Evolutionary conservation across 2,888 invertebrate species (phyloP).

Genomic region (Limnephilus lunatus): DNA sequence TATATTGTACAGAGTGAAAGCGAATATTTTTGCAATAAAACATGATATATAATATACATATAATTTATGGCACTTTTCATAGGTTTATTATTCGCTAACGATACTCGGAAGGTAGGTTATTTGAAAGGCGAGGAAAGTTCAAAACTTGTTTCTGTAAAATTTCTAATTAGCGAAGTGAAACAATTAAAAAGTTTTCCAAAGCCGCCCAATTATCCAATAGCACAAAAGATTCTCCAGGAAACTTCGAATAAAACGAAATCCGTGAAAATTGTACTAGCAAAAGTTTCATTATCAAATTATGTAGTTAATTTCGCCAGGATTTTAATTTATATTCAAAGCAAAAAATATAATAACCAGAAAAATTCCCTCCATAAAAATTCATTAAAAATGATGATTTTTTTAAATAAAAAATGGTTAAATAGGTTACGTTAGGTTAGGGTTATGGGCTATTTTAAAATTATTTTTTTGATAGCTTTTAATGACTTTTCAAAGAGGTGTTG

Average conservation of each 20-base stretch:
- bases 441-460: too few species aligned
- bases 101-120: background rate
- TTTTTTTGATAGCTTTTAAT: too few species aligned
- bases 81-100: background rate
- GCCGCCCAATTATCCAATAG: background rate
- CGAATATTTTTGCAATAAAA: background rate
- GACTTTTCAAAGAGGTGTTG: too few species aligned
- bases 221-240: background rate
- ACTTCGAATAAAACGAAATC: background rate
- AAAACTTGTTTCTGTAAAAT: background rate
- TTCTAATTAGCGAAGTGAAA: background rate
- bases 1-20: background rate
- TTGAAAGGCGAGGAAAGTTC: background rate
- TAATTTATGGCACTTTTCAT: background rate
- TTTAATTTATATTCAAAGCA: background rate
- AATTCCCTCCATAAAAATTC: too few species aligned
- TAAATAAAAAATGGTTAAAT: too few species aligned
- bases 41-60: background rate
- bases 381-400: too few species aligned
- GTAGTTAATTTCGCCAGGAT: background rate
- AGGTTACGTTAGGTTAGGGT: too few species aligned
- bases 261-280: background rate
- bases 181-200: background rate
- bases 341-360: background rate
- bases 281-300: background rate